Conservation (phyloP, 2,888 invertebrate species). For the Fragum fragum region DNA sequence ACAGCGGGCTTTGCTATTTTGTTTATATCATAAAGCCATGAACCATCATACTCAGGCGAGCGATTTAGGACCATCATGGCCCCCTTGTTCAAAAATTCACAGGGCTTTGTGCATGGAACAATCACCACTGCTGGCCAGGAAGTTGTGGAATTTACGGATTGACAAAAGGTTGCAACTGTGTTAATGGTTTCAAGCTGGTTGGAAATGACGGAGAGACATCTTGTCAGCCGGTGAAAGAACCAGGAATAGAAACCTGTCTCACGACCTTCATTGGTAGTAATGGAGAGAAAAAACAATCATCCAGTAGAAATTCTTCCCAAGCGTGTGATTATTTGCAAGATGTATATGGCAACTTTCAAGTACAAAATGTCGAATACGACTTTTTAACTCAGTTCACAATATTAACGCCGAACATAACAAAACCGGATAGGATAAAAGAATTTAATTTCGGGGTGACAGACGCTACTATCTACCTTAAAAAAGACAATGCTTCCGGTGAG, state of each 20-base stretch:
- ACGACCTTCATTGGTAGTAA: constrained; percentile 16
- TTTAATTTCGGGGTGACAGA: constrained; percentile 29
- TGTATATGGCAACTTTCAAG: constrained; percentile 36
- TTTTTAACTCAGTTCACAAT: constrained; percentile 11
- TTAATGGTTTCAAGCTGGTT: neutral
- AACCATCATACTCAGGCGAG: too few species aligned
- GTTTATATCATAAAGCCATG: too few species aligned
- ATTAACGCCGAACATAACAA: neutral
- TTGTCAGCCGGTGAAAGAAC: constrained; percentile 13
- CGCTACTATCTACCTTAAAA: neutral
- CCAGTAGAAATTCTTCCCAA: neutral
- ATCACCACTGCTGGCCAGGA: constrained; percentile 32
- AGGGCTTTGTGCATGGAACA: constrained; percentile 37
- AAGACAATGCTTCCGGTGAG: constrained; percentile 1
- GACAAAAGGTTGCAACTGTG: constrained; percentile 11
- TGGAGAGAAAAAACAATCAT: constrained; percentile 30
- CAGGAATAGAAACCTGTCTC: constrained; percentile 28
- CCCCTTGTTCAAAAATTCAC: too few species aligned
- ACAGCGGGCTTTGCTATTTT: too few species aligned
- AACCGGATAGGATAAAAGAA: constrained; percentile 21
- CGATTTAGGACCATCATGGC: too few species aligned
- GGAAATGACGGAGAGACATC: neutral
- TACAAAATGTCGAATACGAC: neutral
- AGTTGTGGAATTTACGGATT: neutral
- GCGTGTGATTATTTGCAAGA: constrained; percentile 16